A percentile compares a stretch with the other conserved stretches of the same genome.
Evolutionary conservation across 2,888 invertebrate genomes (phyloP).

Genomic region (Lepidonotus clava): DNA sequence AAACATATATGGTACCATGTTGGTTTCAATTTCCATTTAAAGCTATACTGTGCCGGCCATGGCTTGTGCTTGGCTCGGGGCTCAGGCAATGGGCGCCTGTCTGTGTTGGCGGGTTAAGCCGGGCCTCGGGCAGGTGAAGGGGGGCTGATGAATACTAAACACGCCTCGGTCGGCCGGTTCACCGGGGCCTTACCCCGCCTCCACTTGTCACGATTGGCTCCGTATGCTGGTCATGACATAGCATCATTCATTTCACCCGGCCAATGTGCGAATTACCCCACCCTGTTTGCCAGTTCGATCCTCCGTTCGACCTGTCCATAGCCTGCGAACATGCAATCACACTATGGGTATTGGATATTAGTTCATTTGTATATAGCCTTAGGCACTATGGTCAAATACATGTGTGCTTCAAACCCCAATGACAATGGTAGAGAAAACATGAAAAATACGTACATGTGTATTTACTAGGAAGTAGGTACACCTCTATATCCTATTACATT

Average conservation of each 20-base stretch:
- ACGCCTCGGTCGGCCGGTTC: not conserved
- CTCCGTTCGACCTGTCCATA: not conserved
- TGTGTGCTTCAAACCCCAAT: too few species aligned
- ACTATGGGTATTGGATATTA: too few species aligned
- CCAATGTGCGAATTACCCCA: not conserved
- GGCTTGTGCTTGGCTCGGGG: too few species aligned
- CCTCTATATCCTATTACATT: too few species aligned
- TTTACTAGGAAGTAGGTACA: not conserved
- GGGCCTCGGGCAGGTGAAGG: conserved; percentile 26
- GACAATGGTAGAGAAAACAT: too few species aligned
- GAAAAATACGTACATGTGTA: not conserved
- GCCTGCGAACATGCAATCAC: conserved; percentile 20
- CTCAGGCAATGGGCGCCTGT: not conserved
- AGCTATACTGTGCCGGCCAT: too few species aligned
- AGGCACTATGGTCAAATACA: too few species aligned
- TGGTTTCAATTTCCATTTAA: too few species aligned
- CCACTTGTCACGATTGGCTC: not conserved
- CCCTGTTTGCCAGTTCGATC: not conserved
- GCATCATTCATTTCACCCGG: not conserved
- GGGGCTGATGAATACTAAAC: conserved; percentile 33
- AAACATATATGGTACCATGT: too few species aligned
- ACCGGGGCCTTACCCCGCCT: not conserved
- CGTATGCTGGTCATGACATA: conserved; percentile 1
- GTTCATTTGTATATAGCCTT: too few species aligned
- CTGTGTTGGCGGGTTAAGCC: conserved; percentile 30